Base-by-base conservation (phyloP, 2,113 vertebrate species). In the Crotalus viridis region DNA sequence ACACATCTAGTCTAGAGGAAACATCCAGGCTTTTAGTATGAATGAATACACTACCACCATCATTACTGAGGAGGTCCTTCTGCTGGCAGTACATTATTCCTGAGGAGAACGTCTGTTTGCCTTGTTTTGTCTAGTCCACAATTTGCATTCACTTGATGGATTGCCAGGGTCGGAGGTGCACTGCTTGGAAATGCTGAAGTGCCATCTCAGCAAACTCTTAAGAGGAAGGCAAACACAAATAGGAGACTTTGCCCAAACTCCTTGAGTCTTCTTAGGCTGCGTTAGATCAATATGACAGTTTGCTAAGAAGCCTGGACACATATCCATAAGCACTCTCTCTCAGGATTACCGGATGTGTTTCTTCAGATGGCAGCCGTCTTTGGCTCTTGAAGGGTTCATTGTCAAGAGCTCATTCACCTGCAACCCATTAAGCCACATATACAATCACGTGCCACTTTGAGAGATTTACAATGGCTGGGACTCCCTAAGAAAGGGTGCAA, bases 131-230 rank as follows among this genome's bases (percentile, higher is more conserved):
- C 97, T 97, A 93, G 96, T 95, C 96, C 95, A 33, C 96, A 95
- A 97, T 98, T 98, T 98, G 97, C 96, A 98, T 98, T 96, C 97
- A 96, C 97, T 98, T 98, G 98, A 98, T 98, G 97, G 98, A 98
- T 98, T 97, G 98, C 96, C 96, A 96, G 96, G 98, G 98, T 98
- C 98, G 97, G 97, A 97, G 97, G 97, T 98, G 97, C 96, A 96
- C 97, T 97, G 96, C 97, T 98, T 97, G 97, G 98, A 98, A 98
- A 96, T 97, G 94, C 97, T 98, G 96, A 97, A 98, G 98, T 98
- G 98, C 97, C 96, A 96, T 97, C 97, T 98, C 96, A 96, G 98
- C 97, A 97, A 97, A 97, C 97, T 97, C 97, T 98, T 97, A 97
- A 98, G 97, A 97, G 97, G 97, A 96, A 96, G 95, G 74, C 91